A percentile compares a stretch with the other conserved stretches of the same genome.
Conservation (phyloP, 2,888 invertebrate genomes). For the Mythimna vitellina region DNA sequence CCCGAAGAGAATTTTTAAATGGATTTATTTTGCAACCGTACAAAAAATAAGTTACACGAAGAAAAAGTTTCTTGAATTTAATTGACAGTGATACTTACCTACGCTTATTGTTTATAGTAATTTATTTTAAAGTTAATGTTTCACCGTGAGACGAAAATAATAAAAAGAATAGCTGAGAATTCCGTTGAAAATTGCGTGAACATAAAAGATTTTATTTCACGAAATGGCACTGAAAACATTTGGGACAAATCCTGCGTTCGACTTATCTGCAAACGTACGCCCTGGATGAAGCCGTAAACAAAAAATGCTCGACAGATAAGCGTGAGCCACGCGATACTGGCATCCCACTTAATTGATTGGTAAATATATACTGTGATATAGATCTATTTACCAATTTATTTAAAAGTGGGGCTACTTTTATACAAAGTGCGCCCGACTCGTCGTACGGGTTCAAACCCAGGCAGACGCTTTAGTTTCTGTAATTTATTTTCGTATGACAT, state of each 20-base stretch:
- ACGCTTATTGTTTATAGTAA: slow-evolving; percentile 37
- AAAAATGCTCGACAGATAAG: slow-evolving; percentile 61
- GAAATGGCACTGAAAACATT: slow-evolving; percentile 45
- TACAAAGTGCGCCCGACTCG: slow-evolving; percentile 5
- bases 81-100: slow-evolving; percentile 40
- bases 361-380: slow-evolving; percentile 35
- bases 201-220: slow-evolving; percentile 45
- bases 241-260: slow-evolving; percentile 48
- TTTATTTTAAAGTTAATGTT: slow-evolving; percentile 17
- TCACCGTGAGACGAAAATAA: slow-evolving; percentile 33
- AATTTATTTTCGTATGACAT: no score
- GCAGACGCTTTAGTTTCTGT: no score
- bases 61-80: slow-evolving; percentile 32
- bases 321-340: slow-evolving; percentile 61
- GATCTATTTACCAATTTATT: slow-evolving; percentile 16
- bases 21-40: slow-evolving; percentile 33
- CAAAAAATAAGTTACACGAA: slow-evolving; percentile 40
- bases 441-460: no score
- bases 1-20: slow-evolving; percentile 58
- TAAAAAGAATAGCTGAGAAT: slow-evolving; percentile 29
- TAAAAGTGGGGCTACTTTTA: slow-evolving; percentile 3
- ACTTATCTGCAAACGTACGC: slow-evolving; percentile 58
- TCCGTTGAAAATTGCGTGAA: slow-evolving; percentile 32
- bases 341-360: slow-evolving; percentile 57
- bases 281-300: slow-evolving; percentile 58